Conservation (phyloP, 2,888 invertebrate species). For the Coenonympha glycerion region DNA sequence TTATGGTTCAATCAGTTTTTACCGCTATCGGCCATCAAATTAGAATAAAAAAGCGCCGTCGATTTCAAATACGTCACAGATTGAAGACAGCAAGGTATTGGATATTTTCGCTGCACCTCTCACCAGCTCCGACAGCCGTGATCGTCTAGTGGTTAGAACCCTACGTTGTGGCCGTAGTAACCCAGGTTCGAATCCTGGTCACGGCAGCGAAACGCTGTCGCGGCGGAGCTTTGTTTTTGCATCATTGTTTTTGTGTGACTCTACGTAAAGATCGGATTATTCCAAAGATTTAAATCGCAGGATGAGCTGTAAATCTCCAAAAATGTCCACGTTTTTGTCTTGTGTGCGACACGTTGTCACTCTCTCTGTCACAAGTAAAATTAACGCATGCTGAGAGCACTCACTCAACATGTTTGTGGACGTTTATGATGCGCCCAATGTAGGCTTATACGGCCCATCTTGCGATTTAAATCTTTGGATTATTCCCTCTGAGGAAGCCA, state of each 20-base stretch:
- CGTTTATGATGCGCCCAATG: no score
- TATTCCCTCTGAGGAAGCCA: no score
- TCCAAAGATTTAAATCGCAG: background rate
- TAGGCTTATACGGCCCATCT: no score
- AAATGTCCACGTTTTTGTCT: no score
- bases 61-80: conserved; percentile 1
- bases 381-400: no score
- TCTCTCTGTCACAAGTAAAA: no score
- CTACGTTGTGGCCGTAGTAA: conserved; percentile 86
- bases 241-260: background rate
- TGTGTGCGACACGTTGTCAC: no score
- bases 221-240: background rate
- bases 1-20: conserved; percentile 9
- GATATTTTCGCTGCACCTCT: background rate
- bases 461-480: no score
- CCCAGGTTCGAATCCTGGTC: conserved; percentile 81
- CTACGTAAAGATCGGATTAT: background rate
- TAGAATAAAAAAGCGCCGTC: conserved; percentile 3
- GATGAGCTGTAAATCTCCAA: no score
- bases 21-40: conserved; percentile 2
- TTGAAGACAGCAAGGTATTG: background rate
- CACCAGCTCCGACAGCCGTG: conserved; percentile 44
- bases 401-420: no score
- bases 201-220: conserved; percentile 15
- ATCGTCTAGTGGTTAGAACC: conserved; percentile 85